These are phyloP conservation scores for Lucifuga dentata DNA, from an alignment of 2,113 vertebrate genomes.

Conservation along the genomic window DNA sequence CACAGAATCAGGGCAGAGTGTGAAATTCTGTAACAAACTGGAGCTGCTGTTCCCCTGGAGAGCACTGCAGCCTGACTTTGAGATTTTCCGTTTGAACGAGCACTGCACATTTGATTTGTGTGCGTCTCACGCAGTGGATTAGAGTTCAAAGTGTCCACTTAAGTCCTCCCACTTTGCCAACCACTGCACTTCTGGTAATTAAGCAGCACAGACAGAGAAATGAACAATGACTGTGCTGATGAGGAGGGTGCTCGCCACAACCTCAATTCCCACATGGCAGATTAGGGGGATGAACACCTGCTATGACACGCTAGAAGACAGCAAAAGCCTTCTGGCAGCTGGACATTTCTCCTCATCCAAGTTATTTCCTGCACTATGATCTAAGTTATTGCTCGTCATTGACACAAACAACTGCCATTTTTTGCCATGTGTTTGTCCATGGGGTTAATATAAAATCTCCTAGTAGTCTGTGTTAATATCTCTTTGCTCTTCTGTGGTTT, in stretches of 20 bases:
- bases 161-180: slow-evolving; percentile 76
- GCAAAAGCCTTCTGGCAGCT: slow-evolving; percentile 45
- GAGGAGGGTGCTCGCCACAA: slow-evolving; percentile 61
- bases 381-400: slow-evolving; percentile 7
- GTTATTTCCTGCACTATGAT: slow-evolving; percentile 9
- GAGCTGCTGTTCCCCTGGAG: slow-evolving; percentile 61
- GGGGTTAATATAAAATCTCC: slow-evolving; percentile 6
- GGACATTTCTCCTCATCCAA: slow-evolving; percentile 30
- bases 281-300: slow-evolving; percentile 73
- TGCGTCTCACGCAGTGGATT: slow-evolving; percentile 73
- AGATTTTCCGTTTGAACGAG: slow-evolving; percentile 66
- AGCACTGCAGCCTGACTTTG: slow-evolving; percentile 58
- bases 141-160: slow-evolving; percentile 81
- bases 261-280: slow-evolving; percentile 58
- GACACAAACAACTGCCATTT: slow-evolving; percentile 12
- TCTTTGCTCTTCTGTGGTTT: background rate
- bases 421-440: slow-evolving; percentile 12
- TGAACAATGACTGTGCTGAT: slow-evolving; percentile 76
- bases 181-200: slow-evolving; percentile 80
- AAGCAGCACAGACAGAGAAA: slow-evolving; percentile 71
- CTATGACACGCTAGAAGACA: slow-evolving; percentile 46
- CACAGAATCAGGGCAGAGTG: slow-evolving; percentile 69
- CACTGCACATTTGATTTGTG: slow-evolving; percentile 75
- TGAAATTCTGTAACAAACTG: slow-evolving; percentile 66
- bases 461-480: background rate